A percentile compares a stretch with the other conserved stretches of the same genome.
Evolutionary conservation across 2,113 vertebrate genomes (phyloP).

Genomic region (Amphiprion ocellaris): DNA sequence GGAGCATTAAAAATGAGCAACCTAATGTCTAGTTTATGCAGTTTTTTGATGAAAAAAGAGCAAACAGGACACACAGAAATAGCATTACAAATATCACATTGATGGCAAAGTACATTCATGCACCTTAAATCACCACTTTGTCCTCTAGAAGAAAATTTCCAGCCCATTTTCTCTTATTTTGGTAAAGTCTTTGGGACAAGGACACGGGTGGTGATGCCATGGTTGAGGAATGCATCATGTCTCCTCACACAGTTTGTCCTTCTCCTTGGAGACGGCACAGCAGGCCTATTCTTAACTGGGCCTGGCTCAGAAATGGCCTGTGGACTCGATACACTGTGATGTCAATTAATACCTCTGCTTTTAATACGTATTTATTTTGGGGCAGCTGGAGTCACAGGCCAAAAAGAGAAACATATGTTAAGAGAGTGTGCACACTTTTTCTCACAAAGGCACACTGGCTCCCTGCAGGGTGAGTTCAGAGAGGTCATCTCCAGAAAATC

Average conservation of each 20-base stretch:
- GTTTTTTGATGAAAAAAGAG: conserved; percentile 33
- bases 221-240: conserved; percentile 69
- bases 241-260: conserved; percentile 50
- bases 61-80: conserved; percentile 31
- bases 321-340: conserved; percentile 62
- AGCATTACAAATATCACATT: conserved; percentile 38
- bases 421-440: conserved; percentile 5
- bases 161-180: conserved; percentile 55
- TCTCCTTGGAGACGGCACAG: conserved; percentile 64
- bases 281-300: conserved; percentile 66
- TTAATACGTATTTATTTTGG: conserved; percentile 71
- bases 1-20: conserved; percentile 46
- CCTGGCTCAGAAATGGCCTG: conserved; percentile 50
- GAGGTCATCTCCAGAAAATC: conserved; percentile 9
- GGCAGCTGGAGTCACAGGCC: conserved; percentile 40
- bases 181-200: conserved; percentile 70
- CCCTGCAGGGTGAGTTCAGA: conserved; percentile 17
- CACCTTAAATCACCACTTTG: conserved; percentile 31
- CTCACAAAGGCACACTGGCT: conserved; percentile 7
- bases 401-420: conserved; percentile 53
- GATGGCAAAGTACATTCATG: conserved; percentile 3
- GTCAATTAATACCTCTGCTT: conserved; percentile 57
- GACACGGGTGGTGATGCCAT: conserved; percentile 56
- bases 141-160: conserved; percentile 35
- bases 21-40: conserved; percentile 34